Conservation (phyloP, 2,797 vertebrate species). For the Gymnoscopelus braueri region DNA sequence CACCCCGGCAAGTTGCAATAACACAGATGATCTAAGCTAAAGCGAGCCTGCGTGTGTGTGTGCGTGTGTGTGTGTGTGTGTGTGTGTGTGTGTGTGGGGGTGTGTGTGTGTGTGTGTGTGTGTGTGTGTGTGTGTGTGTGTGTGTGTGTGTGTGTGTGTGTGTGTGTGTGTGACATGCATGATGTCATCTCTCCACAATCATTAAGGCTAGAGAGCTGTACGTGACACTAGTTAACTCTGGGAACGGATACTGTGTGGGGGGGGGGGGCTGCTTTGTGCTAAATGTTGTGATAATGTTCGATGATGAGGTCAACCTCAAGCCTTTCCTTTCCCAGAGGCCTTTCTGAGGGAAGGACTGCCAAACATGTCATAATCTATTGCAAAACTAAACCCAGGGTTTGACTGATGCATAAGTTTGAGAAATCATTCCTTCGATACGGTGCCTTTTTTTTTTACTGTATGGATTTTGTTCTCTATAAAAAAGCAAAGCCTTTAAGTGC, state of each 20-base stretch:
- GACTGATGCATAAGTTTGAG: neutral
- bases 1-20: constrained; percentile 12
- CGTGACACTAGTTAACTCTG: neutral
- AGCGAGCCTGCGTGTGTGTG: neutral
- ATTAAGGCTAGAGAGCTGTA: neutral
- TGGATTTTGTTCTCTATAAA: neutral
- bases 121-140: too few relatives aligned
- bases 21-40: neutral
- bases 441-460: neutral
- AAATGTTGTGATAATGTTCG: neutral
- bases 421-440: neutral
- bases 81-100: too few relatives aligned
- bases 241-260: neutral
- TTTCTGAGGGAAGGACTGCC: constrained; percentile 3
- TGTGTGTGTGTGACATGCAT: neutral
- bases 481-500: too few relatives aligned
- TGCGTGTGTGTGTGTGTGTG: too few relatives aligned
- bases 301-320: neutral
- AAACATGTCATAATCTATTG: neutral
- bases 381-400: neutral
- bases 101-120: too few relatives aligned
- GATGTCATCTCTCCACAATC: neutral
- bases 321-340: constrained; percentile 3
- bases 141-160: neutral
- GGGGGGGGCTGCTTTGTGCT: neutral